Evolutionary conservation across 2,113 vertebrate genomes (phyloP), one percentile per base, ranked within the genome.

Genomic region (Ia io): DNA sequence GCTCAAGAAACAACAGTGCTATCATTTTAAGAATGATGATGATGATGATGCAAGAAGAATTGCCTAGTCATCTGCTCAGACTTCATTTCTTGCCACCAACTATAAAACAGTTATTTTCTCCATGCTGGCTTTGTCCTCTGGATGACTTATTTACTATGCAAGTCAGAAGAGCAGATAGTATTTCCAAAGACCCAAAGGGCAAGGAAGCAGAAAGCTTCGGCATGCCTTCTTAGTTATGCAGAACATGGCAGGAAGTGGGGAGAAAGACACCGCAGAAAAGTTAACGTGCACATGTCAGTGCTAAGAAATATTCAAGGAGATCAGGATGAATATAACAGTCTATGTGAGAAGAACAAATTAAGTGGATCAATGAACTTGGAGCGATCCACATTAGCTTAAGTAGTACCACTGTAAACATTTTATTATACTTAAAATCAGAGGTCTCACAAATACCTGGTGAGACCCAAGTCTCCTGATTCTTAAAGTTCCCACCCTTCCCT

Each of bases 81-180:
- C 49, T 49, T 76, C 67, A n/a, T 32, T 90, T 93, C 80, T 92
- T 65, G 32, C 28, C 47, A 96, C n/a, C 25, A 85, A 40, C 4
- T 86, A 42, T 37, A 88, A 86, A 97, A 61, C 3, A 20, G 56
- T 42, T 70, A 25, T 86, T 77, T 94, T 56, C 65, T 94, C 59
- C 65, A 53, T 1, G 37, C 18, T 85, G 7, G n/a, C 12, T 91
- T 84, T 77, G 69, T 23, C 32, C 61, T 91, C 80, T n/a, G 35
- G 47, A 47, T 47, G 42, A 69, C 35, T 69, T 85, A 78, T 65
- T 95, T 83, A 44, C 20, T 73, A 59, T 73, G 30, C 12, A 73
- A 65, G 59, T 63, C n/a, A 90, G n/a, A 4, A 83, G 25, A 86
- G 56, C 2, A 79, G 17, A 82, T 4, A 76, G 4, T 73, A 67